Base-by-base conservation (phyloP, 2,797 vertebrate genomes). In the Acipenser oxyrinchus region DNA sequence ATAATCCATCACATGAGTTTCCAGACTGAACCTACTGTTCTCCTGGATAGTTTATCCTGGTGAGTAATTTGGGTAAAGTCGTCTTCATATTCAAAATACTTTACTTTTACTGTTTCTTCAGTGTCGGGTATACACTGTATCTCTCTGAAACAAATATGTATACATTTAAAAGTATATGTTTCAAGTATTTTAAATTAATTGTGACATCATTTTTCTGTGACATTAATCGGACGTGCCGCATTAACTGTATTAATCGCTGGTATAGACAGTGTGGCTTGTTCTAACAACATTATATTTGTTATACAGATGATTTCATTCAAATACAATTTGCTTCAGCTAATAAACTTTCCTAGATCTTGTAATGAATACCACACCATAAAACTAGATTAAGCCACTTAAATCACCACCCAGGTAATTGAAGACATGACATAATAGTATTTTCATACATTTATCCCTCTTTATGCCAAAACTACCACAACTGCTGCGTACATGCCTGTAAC, bases 281-380 rank as follows among this genome's bases (percentile, higher is more conserved):
- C 11, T 59, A 55, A 48, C 37, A 60, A 60, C 48, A 57, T 37
- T 51, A 58, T 15, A 61, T 13, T 62, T 63, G 60, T 62, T 66
- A 61, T 50, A n/a, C 58, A 64, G 23, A 37, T 61, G 58, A 58
- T 52, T 18, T 53, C 23, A 49, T 62, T 50, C 65, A 66, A 52
- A 10, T 13, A 6, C 55, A 62, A 62, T 55, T 48, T 60, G n/a
- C 57, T 13, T 66, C 18, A 48, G 15, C 9, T 65, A 23, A 53
- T 52, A 9, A 11, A 48, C 49, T n/a, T 64, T 69, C 52, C 18
- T 10, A 23, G 18, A 10, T 11, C 52, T 10, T 68, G 8, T 51
- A 60, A 15, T 59, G 48, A 65, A 57, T 48, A 66, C 37, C 53
- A 58, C 6, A 52, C 37, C 11, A 49, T 57, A 51, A 60, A 49